phyloP scores from a whole-genome alignment of 2,113 vertebrate species.

The Camelus dromedarius region DNA sequence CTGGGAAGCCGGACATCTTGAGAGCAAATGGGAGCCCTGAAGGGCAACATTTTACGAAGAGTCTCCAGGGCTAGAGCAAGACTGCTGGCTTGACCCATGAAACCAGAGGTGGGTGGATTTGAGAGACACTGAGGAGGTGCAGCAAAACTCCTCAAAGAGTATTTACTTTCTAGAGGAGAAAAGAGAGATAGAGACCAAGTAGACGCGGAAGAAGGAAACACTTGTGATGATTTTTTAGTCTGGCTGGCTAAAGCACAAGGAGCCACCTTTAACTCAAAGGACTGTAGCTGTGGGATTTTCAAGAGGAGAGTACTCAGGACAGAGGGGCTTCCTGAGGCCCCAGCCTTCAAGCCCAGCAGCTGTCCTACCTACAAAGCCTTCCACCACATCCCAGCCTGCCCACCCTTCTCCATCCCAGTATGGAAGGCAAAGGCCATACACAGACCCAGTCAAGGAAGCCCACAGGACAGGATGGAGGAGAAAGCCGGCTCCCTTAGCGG shows the following conservation, averaged over 20 bases:
- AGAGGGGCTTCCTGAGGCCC: background rate
- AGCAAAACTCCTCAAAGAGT: background rate
- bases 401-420: background rate
- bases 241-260: background rate
- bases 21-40: background rate
- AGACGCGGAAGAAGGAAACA: background rate
- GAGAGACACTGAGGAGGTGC: background rate
- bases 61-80: background rate
- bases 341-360: background rate
- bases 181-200: background rate
- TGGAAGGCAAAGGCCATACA: background rate
- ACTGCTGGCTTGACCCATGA: background rate
- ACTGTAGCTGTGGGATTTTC: background rate
- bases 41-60: background rate
- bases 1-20: background rate
- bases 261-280: background rate
- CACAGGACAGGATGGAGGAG: background rate
- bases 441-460: background rate
- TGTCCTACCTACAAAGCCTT: background rate
- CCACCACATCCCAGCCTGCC: background rate
- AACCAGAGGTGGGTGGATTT: background rate
- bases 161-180: background rate
- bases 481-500: background rate
- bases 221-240: background rate
- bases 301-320: background rate